Evolutionary conservation across 2,113 vertebrate species (phyloP), one percentile per base, ranked within the genome.

Genomic region (Rhinoderma darwinii): DNA sequence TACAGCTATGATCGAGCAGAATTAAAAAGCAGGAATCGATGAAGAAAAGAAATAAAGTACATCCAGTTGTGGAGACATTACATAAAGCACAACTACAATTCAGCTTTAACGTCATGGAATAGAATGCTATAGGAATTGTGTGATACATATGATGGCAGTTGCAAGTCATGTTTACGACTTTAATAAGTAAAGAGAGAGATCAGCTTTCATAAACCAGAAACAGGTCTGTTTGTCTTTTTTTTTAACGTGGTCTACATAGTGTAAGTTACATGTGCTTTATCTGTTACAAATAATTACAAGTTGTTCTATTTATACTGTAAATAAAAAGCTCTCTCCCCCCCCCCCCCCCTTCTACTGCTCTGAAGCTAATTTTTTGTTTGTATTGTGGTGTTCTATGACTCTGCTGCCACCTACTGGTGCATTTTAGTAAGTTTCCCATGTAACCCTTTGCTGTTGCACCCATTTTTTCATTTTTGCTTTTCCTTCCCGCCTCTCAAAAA

Each of bases 401-500:
- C 54, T 76, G 47, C 44, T 84, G 83, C 83, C 83, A 75, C 72
- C 83, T 84, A 76, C 51, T 75, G 73, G 72, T 47, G 3, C 17
- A 2, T 75, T 44, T 75, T n/a, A 41, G 25, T 75, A 75, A 15
- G 35, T 25, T 73, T 39, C 8, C 20, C 6, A 15, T 5, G 2
- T 61, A 1, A 11, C 3, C 11, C 12, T 50, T 14, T 50, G 47
- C 6, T 10, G 11, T 2, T 50, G 47, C 47, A 50, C 6, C 47
- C 47, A 14, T 50, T 50, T 50, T 50, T 2, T 1, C 20, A 22
- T 54, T 22, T 54, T 56, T 25, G n/a, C n/a, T 56, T 56, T 4
- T 56, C 8, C 54, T 25, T 47, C 44, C n/a, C n/a, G n/a, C n/a
- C n/a, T n/a, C n/a, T n/a, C n/a, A n/a, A n/a, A n/a, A n/a, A n/a